Percentiles rank a stretch among this genome's conserved stretches.
phyloP scores from a whole-genome alignment of 1,140 invertebrate species.

The Nautilus pompilius region DNA sequence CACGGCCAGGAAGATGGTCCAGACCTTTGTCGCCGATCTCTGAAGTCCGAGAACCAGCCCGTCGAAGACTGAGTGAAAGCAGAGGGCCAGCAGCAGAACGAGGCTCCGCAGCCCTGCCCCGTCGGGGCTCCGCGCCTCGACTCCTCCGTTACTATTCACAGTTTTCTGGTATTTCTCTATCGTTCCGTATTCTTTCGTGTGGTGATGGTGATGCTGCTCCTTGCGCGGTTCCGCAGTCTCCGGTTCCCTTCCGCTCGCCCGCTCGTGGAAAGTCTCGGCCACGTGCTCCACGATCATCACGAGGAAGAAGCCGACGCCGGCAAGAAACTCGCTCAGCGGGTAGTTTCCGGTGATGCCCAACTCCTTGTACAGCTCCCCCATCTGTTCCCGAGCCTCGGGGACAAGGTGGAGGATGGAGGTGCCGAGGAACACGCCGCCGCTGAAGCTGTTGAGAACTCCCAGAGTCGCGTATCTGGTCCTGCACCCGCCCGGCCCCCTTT shows the following conservation, averaged over 20 bases:
- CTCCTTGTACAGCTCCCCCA: conserved; percentile 18
- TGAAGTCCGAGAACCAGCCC: conserved; percentile 26
- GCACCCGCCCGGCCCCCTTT: too few species aligned
- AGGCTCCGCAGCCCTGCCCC: conserved; percentile 38
- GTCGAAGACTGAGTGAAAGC: conserved; percentile 29
- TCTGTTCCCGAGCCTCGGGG: conserved; percentile 55
- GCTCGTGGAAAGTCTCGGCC: conserved; percentile 36
- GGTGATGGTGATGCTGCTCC: too few species aligned
- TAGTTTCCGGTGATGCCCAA: conserved; percentile 3
- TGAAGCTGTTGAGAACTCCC: too few species aligned
- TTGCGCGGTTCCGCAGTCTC: too few species aligned
- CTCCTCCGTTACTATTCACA: too few species aligned
- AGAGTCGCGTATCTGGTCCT: too few species aligned
- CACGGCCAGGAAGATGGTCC: conserved; percentile 64
- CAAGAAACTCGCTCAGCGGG: conserved; percentile 31
- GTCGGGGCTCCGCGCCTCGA: too few species aligned
- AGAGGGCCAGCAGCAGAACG: conserved; percentile 25
- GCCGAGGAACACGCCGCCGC: conserved; percentile 61
- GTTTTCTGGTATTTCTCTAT: too few species aligned
- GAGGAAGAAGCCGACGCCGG: conserved; percentile 60
- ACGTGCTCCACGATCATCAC: conserved; percentile 60
- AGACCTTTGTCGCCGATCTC: conserved; percentile 61
- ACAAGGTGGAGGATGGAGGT: conserved; percentile 61
- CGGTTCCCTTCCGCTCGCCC: too few species aligned
- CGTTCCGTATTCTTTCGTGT: too few species aligned